Evolutionary conservation across 2,113 vertebrate genomes (phyloP).

Genomic region (Ginglymostoma cirratum): DNA sequence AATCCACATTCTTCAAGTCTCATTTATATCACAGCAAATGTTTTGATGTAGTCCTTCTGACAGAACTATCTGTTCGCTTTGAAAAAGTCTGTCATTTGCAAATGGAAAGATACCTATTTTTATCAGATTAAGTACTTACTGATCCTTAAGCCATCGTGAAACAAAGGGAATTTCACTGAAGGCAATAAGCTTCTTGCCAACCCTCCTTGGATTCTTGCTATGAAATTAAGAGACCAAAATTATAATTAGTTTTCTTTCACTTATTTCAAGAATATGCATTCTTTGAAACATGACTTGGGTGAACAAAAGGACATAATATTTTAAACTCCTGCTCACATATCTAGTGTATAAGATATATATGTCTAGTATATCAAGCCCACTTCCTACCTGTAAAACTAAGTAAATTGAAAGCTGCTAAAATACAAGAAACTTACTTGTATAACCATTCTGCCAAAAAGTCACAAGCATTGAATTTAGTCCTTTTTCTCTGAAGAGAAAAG

Average conservation of each 20-base stretch:
- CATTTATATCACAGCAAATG: not conserved
- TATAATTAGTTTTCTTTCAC: slow-evolving; percentile 40
- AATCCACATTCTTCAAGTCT: not conserved
- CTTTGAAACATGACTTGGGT: no score
- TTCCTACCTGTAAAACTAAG: not conserved
- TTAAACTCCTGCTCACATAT: not conserved
- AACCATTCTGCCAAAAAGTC: slow-evolving; percentile 86
- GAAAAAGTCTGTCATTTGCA: slow-evolving; percentile 15
- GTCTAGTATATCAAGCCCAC: not conserved
- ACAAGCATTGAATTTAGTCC: slow-evolving; percentile 71
- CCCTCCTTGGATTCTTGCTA: slow-evolving; percentile 72
- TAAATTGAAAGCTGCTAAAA: not conserved
- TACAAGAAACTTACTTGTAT: slow-evolving; percentile 77
- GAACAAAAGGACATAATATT: not conserved
- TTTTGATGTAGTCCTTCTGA: not conserved
- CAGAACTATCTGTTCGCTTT: slow-evolving; percentile 19
- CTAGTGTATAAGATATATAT: not conserved
- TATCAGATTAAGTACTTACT: slow-evolving; percentile 65
- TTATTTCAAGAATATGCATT: slow-evolving; percentile 65
- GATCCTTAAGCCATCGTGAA: slow-evolving; percentile 62
- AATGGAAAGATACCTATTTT: not conserved
- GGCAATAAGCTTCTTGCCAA: slow-evolving; percentile 53
- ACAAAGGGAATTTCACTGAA: slow-evolving; percentile 83
- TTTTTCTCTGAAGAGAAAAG: slow-evolving; percentile 67
- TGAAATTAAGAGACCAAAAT: slow-evolving; percentile 38